A percentile compares a stretch with the other conserved stretches of the same genome.
Conservation (phyloP, 2,113 vertebrate species). For the Mellivora capensis region DNA sequence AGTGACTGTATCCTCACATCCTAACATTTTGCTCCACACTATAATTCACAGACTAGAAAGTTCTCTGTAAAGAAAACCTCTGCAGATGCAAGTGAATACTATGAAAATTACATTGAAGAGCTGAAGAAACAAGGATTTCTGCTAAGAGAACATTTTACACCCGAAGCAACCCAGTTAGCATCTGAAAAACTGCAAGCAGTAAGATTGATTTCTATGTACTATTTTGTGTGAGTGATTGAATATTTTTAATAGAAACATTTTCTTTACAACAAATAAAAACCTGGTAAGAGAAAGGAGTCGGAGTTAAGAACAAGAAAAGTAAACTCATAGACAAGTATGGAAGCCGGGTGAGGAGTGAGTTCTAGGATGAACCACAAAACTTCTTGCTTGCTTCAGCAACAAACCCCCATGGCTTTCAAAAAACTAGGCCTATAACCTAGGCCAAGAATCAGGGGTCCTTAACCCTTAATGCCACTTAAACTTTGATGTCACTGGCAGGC, state of each 20-base stretch:
- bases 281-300: not conserved
- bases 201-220: conserved; percentile 23
- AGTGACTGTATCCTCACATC: not conserved
- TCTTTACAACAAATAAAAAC: not conserved
- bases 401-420: not conserved
- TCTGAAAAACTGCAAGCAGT: conserved; percentile 87
- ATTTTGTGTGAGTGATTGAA: not conserved
- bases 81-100: conserved; percentile 84
- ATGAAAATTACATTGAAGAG: conserved; percentile 70
- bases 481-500: not conserved
- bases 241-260: not conserved
- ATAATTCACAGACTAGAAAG: conserved; percentile 66
- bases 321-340: not conserved
- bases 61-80: conserved; percentile 77
- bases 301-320: not conserved
- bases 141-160: conserved; percentile 63
- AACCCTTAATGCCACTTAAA: not conserved
- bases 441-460: not conserved
- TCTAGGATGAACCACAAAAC: not conserved
- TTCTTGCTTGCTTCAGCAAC: not conserved
- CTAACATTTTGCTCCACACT: not conserved
- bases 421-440: not conserved
- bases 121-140: conserved; percentile 75
- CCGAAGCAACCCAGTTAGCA: conserved; percentile 73
- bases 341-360: not conserved